These are phyloP conservation scores for Cyclina sinensis DNA, from an alignment of 1,140 invertebrate genomes.

Conservation along the genomic window DNA sequence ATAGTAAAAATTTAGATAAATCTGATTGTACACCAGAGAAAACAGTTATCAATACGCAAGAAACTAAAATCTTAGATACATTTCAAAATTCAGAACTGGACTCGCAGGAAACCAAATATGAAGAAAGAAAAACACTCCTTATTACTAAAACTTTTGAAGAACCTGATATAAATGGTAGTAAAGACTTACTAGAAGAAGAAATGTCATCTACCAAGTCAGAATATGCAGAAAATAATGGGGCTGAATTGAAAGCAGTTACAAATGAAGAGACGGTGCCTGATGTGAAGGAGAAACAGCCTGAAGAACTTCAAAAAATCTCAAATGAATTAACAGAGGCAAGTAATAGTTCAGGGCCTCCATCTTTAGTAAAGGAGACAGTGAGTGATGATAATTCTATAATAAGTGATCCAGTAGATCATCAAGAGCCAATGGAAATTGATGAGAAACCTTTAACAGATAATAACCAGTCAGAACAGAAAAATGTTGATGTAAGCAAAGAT, in stretches of 20 bases:
- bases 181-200: neutral
- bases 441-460: neutral
- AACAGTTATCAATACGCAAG: too few species aligned
- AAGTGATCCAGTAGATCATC: neutral
- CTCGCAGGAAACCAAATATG: too few species aligned
- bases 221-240: neutral
- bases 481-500: neutral
- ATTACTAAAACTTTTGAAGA: neutral
- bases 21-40: neutral
- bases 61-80: neutral
- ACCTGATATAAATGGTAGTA: neutral
- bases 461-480: neutral
- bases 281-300: neutral
- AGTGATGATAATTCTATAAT: slow-evolving; percentile 43
- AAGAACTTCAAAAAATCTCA: slow-evolving; percentile 12
- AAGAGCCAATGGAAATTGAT: slow-evolving; percentile 20
- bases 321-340: neutral
- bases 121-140: neutral
- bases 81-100: too few species aligned
- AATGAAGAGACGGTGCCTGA: neutral
- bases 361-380: slow-evolving; percentile 27
- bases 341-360: slow-evolving; percentile 45
- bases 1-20: neutral
- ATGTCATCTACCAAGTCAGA: neutral
- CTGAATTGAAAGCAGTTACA: neutral